Evolutionary conservation across 2,797 vertebrate genomes (phyloP).

Genomic region (Rousettus madagascariensis): DNA sequence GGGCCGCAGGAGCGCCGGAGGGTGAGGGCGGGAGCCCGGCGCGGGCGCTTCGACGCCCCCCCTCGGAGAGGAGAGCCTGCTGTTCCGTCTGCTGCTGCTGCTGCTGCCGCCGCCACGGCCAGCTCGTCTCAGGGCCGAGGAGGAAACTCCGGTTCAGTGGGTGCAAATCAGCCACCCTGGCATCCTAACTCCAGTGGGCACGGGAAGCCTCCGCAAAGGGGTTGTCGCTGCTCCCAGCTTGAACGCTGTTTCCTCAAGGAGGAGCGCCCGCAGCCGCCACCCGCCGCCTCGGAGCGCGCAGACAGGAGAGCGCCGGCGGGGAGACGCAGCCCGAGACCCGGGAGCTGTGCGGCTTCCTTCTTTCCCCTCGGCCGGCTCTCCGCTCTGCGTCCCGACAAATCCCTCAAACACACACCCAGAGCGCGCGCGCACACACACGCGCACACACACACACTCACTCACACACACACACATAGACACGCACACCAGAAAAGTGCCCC

Average conservation of each 20-base stretch:
- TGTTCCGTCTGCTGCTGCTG: slow-evolving; percentile 60
- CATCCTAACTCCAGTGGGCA: slow-evolving; percentile 62
- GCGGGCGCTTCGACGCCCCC: slow-evolving; percentile 69
- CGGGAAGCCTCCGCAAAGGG: slow-evolving; percentile 4
- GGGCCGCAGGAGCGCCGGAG: slow-evolving; percentile 50
- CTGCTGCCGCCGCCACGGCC: slow-evolving; percentile 35
- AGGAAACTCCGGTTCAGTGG: slow-evolving; percentile 68
- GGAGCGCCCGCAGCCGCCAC: slow-evolving; percentile 18
- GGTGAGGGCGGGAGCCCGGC: slow-evolving; percentile 53
- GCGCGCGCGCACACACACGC: not conserved
- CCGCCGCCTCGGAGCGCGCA: slow-evolving; percentile 28
- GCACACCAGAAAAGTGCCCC: slow-evolving; percentile 73
- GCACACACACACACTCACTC: not conserved
- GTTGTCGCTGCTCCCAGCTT: slow-evolving; percentile 45
- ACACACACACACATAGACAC: slow-evolving; percentile 13
- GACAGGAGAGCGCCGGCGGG: slow-evolving; percentile 39
- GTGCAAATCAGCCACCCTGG: slow-evolving; percentile 40
- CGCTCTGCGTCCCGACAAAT: slow-evolving; percentile 40
- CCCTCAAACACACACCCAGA: slow-evolving; percentile 68
- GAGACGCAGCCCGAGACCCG: slow-evolving; percentile 48
- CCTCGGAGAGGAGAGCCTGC: slow-evolving; percentile 67
- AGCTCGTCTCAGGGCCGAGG: slow-evolving; percentile 56
- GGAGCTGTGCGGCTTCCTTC: slow-evolving; percentile 63
- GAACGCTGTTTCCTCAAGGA: not conserved
- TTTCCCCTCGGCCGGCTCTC: slow-evolving; percentile 37